Percentiles rank a stretch among this genome's conserved stretches.
These are phyloP conservation scores for Hormaphis cornu DNA, from an alignment of 1,140 invertebrate genomes.

Conservation along the genomic window DNA sequence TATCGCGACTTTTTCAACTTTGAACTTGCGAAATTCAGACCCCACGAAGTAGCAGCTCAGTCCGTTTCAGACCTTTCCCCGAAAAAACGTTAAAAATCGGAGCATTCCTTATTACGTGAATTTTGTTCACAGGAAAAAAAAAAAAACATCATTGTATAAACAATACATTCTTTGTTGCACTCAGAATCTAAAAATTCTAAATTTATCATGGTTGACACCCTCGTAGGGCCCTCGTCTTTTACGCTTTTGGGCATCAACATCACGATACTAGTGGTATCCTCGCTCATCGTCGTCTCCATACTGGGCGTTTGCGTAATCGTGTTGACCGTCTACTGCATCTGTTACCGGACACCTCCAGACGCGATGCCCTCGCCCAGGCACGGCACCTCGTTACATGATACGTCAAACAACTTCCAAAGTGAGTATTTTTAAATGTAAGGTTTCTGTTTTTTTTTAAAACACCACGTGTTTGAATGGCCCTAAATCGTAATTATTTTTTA, in stretches of 20 bases:
- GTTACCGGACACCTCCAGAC: constrained; percentile 43
- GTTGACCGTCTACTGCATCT: constrained; percentile 51
- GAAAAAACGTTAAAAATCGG: no score
- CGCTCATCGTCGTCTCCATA: constrained; percentile 57
- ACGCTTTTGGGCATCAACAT: constrained; percentile 64
- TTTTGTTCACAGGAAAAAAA: no score
- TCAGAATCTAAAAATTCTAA: background rate
- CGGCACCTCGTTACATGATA: background rate
- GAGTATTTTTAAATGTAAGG: background rate
- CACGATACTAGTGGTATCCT: constrained; percentile 61
- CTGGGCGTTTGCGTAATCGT: constrained; percentile 56
- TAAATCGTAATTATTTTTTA: no score
- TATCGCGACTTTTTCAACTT: no score
- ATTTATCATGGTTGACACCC: background rate
- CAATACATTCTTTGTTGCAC: no score
- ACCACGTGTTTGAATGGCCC: no score
- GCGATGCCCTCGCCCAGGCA: constrained; percentile 34
- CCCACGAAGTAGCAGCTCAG: no score
- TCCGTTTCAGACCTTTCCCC: no score
- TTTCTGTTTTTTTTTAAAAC: no score
- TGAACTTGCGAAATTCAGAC: no score
- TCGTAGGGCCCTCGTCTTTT: constrained; percentile 58
- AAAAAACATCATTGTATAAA: no score
- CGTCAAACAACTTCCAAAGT: constrained; percentile 22
- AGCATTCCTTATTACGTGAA: no score